Evolutionary conservation across 2,888 invertebrate genomes (phyloP).

Genomic region (Scaptomyza tumidula): DNA sequence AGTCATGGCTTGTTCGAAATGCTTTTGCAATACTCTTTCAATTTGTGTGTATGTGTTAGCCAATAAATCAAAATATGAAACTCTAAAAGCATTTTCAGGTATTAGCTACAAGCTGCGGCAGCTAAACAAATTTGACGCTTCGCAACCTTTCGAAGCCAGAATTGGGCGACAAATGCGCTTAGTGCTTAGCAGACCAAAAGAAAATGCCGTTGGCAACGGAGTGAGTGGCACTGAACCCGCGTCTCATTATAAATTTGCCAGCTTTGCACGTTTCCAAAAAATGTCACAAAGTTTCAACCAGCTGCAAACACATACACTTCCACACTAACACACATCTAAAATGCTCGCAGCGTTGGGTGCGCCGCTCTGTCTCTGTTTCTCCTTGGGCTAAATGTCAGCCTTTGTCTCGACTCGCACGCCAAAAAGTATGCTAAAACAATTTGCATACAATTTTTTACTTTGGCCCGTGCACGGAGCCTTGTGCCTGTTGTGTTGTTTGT

Average conservation of each 20-base stretch:
- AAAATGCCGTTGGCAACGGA: slow-evolving; percentile 66
- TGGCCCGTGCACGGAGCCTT: slow-evolving; percentile 13
- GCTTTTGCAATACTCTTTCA: slow-evolving; percentile 51
- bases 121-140: slow-evolving; percentile 55
- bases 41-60: slow-evolving; percentile 15
- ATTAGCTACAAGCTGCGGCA: slow-evolving; percentile 58
- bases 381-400: slow-evolving; percentile 78
- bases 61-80: slow-evolving; percentile 76
- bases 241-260: slow-evolving; percentile 80
- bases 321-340: background rate
- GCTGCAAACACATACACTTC: slow-evolving; percentile 31
- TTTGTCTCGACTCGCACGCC: slow-evolving; percentile 76
- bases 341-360: slow-evolving; percentile 15
- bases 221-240: slow-evolving; percentile 63
- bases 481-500: slow-evolving; percentile 33
- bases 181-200: slow-evolving; percentile 66
- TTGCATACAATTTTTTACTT: slow-evolving; percentile 72
- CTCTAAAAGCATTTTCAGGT: slow-evolving; percentile 75
- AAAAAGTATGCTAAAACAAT: slow-evolving; percentile 79
- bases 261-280: slow-evolving; percentile 79
- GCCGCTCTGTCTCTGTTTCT: slow-evolving; percentile 61
- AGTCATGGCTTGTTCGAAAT: slow-evolving; percentile 53
- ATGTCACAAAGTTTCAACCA: slow-evolving; percentile 73
- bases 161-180: slow-evolving; percentile 70
- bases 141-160: slow-evolving; percentile 50